These are phyloP conservation scores for Drosophila atroscutellata DNA, from an alignment of 2,888 invertebrate species.

Conservation along the genomic window DNA sequence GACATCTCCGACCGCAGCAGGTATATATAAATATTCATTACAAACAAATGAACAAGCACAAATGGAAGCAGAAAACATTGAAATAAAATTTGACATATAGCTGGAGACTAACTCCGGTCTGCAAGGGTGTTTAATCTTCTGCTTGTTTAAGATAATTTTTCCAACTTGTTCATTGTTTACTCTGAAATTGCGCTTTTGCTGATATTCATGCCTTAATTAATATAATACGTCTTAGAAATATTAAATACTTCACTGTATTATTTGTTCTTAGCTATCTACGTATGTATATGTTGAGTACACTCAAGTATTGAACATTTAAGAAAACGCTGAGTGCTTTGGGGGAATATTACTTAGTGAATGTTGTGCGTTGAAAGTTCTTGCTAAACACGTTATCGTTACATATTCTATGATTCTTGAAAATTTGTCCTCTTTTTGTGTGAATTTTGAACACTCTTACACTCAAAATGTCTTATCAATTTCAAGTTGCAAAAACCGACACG, in stretches of 20 bases:
- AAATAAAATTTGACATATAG: background rate
- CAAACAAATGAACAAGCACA: background rate
- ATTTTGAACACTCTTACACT: conserved; percentile 14
- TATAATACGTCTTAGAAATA: background rate
- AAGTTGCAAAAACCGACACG: conserved; percentile 68
- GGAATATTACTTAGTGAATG: background rate
- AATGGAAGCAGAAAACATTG: background rate
- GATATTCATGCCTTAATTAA: background rate
- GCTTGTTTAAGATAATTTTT: background rate
- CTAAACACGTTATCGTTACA: conserved; percentile 7
- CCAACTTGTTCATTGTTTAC: background rate
- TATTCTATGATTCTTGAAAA: conserved; percentile 6
- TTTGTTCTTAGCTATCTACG: background rate
- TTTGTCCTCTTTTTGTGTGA: conserved; percentile 32
- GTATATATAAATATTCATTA: background rate
- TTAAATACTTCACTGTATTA: background rate
- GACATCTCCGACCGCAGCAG: too few species aligned
- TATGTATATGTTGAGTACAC: background rate
- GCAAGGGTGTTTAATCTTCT: background rate
- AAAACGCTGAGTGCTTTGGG: background rate
- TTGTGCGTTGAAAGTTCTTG: conserved; percentile 8
- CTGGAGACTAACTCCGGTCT: too few species aligned
- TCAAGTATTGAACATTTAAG: background rate
- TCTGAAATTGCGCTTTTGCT: background rate
- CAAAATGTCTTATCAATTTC: conserved; percentile 70